phyloP scores from a whole-genome alignment of 2,113 vertebrate genomes.

The Oreochromis spilurus region DNA sequence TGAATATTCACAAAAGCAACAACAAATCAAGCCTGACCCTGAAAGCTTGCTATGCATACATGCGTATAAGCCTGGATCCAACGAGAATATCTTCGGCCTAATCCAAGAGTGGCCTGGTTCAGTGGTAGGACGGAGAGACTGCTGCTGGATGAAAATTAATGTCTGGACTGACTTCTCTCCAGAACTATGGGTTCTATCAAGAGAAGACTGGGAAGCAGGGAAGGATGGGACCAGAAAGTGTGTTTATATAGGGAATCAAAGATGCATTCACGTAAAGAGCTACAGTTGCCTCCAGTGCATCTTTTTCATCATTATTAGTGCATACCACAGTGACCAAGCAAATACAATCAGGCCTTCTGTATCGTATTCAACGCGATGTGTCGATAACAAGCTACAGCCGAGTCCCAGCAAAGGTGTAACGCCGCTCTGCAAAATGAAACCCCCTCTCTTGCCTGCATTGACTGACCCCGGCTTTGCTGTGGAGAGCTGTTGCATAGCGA shows the following conservation, averaged over 20 bases:
- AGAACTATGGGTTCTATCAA: background rate
- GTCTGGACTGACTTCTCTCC: background rate
- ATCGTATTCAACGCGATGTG: background rate
- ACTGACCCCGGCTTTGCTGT: background rate
- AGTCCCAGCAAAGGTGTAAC: background rate
- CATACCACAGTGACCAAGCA: background rate
- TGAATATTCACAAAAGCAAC: background rate
- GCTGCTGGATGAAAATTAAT: background rate
- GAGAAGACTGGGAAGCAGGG: background rate
- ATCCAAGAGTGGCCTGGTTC: constrained; percentile 5
- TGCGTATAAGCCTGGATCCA: background rate
- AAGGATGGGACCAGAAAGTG: background rate
- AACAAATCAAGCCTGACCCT: background rate
- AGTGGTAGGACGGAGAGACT: background rate
- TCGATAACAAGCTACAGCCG: background rate
- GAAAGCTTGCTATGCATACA: background rate
- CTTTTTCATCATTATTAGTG: background rate
- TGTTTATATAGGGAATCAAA: background rate
- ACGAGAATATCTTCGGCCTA: background rate
- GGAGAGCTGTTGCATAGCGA: constrained; percentile 38
- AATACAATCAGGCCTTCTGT: background rate
- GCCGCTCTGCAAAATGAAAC: background rate
- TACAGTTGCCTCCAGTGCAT: background rate
- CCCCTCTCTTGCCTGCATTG: background rate
- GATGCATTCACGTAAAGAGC: background rate